These are phyloP conservation scores for Rhyzopertha dominica DNA, from an alignment of 1,140 invertebrate genomes.

Conservation along the genomic window DNA sequence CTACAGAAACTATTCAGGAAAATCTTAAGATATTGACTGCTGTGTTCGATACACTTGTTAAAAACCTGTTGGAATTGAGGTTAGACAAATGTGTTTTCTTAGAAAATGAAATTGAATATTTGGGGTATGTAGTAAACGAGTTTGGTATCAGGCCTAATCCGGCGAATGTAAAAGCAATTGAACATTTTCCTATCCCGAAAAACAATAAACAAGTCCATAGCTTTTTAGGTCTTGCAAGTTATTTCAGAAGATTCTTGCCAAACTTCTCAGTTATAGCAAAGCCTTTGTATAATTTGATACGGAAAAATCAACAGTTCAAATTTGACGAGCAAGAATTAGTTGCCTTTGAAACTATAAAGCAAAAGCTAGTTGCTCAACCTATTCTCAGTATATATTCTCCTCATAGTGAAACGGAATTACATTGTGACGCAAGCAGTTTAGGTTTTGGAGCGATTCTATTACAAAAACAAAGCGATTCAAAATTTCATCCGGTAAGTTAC, in stretches of 20 bases:
- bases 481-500: conserved; percentile 16
- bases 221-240: conserved; percentile 19
- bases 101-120: conserved; percentile 15
- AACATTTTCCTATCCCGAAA: conserved; percentile 15
- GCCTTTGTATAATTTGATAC: conserved; percentile 29
- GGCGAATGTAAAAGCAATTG: conserved; percentile 16
- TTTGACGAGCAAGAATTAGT: conserved; percentile 23
- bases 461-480: conserved; percentile 7
- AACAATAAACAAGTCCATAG: conserved; percentile 19
- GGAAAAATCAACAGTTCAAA: conserved; percentile 27
- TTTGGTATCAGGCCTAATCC: conserved; percentile 15
- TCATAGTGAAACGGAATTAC: conserved; percentile 14
- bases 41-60: conserved; percentile 17
- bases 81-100: conserved; percentile 28
- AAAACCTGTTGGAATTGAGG: conserved; percentile 20
- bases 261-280: conserved; percentile 29
- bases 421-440: conserved; percentile 16
- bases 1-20: conserved; percentile 13
- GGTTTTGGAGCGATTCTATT: conserved; percentile 16
- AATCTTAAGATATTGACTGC: conserved; percentile 16
- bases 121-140: conserved; percentile 21
- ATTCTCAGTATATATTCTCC: conserved; percentile 19
- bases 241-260: conserved; percentile 27
- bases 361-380: conserved; percentile 3
- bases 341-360: conserved; percentile 26